phyloP scores from a whole-genome alignment of 2,888 invertebrate species.

The Ganaspis brasiliensis region DNA sequence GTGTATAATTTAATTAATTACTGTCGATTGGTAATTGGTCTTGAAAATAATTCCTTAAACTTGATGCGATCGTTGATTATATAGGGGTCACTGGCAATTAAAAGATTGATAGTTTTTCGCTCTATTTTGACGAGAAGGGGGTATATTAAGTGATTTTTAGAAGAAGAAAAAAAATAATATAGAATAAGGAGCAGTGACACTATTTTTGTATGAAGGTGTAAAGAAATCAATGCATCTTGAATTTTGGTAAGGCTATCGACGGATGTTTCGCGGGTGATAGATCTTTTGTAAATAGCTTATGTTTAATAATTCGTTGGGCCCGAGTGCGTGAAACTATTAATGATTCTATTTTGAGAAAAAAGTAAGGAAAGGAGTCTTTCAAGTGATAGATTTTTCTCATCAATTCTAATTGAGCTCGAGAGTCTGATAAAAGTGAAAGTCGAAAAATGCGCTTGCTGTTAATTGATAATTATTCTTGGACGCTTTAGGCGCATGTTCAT shows the following conservation, averaged over 20 bases:
- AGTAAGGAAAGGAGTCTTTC: conserved; percentile 44
- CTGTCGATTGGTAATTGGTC: conserved; percentile 31
- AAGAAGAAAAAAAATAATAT: not conserved
- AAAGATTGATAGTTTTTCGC: too few relatives aligned
- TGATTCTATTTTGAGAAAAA: conserved; percentile 16
- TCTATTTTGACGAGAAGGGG: not conserved
- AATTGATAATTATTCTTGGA: conserved; percentile 30
- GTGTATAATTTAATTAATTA: conserved; percentile 54
- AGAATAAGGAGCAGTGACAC: not conserved
- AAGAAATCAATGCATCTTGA: conserved; percentile 10
- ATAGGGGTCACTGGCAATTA: conserved; percentile 14
- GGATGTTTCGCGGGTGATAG: conserved; percentile 40
- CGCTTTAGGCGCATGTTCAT: not conserved
- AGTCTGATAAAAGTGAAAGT: conserved; percentile 8
- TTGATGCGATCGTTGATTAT: conserved; percentile 25
- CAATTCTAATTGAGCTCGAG: conserved; percentile 18
- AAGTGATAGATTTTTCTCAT: conserved; percentile 35
- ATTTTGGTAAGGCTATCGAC: conserved; percentile 20
- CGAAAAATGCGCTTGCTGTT: conserved; percentile 39
- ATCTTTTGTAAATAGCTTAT: conserved; percentile 41
- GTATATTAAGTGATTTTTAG: not conserved
- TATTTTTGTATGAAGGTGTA: conserved; percentile 30
- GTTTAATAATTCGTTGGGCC: conserved; percentile 37
- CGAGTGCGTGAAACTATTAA: conserved; percentile 29
- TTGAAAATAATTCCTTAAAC: conserved; percentile 32